phyloP scores from a whole-genome alignment of 2,113 vertebrate species.

The Neodontobutis hainanensis region DNA sequence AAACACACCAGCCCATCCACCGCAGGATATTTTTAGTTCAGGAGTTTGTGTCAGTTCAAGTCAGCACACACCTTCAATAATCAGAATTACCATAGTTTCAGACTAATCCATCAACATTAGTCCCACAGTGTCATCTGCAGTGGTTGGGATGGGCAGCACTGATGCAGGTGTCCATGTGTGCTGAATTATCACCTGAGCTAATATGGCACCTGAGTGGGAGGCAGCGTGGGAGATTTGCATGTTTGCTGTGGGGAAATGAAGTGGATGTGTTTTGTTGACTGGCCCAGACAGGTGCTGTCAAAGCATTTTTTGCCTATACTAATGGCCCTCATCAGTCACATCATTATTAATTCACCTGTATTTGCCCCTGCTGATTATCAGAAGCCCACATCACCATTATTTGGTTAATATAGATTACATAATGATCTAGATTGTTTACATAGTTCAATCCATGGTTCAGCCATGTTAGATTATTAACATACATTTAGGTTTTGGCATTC shows the following conservation, averaged over 20 bases:
- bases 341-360: conserved; percentile 24
- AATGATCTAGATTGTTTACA: background rate
- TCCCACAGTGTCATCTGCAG: conserved; percentile 58
- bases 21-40: conserved; percentile 66
- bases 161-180: conserved; percentile 62
- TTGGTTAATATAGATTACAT: background rate
- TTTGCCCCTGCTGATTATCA: conserved; percentile 7
- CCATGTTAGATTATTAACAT: no score
- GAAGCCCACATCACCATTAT: conserved; percentile 14
- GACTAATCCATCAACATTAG: conserved; percentile 73
- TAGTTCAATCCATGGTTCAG: no score
- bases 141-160: conserved; percentile 34
- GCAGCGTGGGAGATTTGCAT: conserved; percentile 69
- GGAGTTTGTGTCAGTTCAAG: conserved; percentile 55
- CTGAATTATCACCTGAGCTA: conserved; percentile 70
- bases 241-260: conserved; percentile 67
- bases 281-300: conserved; percentile 56
- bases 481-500: no score
- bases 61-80: conserved; percentile 40
- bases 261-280: conserved; percentile 57
- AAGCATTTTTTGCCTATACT: conserved; percentile 34
- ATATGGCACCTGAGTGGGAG: conserved; percentile 67
- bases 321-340: conserved; percentile 49
- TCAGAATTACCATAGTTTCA: conserved; percentile 55
- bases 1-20: conserved; percentile 43